Conservation (phyloP, 2,888 invertebrate species). For the Temnothorax ravouxi region DNA sequence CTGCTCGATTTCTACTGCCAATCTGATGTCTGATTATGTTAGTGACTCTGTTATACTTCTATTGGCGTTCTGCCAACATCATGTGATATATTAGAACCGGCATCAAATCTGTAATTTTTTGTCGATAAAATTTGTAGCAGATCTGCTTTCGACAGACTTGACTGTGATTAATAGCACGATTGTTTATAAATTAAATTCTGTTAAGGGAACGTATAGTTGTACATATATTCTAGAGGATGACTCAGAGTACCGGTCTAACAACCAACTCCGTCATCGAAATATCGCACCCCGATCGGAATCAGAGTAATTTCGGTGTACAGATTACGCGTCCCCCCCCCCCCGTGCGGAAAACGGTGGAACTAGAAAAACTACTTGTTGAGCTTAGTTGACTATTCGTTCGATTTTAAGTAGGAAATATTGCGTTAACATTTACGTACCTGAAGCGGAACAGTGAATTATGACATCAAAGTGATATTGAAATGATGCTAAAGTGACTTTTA, state of each 20-base stretch:
- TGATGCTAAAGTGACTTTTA: background rate
- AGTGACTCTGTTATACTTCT: no score
- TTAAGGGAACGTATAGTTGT: constrained; percentile 6
- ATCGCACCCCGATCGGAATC: background rate
- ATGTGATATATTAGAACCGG: no score
- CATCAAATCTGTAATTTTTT: no score
- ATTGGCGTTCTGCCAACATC: no score
- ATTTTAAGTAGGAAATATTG: constrained; percentile 42
- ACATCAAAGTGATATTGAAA: no score
- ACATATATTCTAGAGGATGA: background rate
- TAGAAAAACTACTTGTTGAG: constrained; percentile 35
- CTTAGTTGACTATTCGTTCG: constrained; percentile 31
- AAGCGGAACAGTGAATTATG: background rate
- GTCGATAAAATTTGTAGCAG: no score
- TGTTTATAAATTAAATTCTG: background rate
- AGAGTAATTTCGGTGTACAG: background rate
- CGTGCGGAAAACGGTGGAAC: background rate
- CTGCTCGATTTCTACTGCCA: no score
- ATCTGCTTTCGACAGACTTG: no score
- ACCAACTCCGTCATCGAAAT: constrained; percentile 1
- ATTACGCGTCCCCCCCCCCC: background rate
- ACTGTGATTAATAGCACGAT: background rate
- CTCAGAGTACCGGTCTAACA: background rate
- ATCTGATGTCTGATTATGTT: no score
- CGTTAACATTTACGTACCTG: constrained; percentile 23